Base-by-base conservation (phyloP, 2,888 invertebrate genomes). In the Leptopilina syphax region DNA sequence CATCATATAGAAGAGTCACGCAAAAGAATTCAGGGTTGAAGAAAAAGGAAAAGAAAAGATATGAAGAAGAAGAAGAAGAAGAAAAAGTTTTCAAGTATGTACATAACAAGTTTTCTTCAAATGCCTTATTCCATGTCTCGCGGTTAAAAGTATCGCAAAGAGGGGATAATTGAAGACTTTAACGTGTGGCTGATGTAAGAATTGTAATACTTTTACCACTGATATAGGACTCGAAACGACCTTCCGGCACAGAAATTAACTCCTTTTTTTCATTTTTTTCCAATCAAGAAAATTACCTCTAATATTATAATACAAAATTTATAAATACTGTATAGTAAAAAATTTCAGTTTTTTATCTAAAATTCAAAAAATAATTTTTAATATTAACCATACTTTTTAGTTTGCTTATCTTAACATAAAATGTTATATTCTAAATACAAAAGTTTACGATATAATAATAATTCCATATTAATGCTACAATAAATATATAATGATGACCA, bases 251-350 rank as follows among this genome's bases (percentile, higher is more conserved):
- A 13, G n/a, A 73, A 80, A 65, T 66, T 77, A 78, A 80, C 78
- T 70, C 76, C 79, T 77, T 78, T 80, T 80, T 79, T 76, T 77
- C 27, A 81, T 76, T 66, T 78, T 65, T 77, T 76, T 10, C 47
- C 8, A 44, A 8, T 13, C 24, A 70, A 18, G 7, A n/a, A 60
- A 60, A 7, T 60, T 50, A 50, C 12, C 10, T 50, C 9, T 10
- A 50, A 50, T 50, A 44, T 34, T 44, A 44, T 44, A 44, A 44
- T 44, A 44, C 34, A 44, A 44, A 44, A 44, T 44, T 44, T 8
- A 44, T 44, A 44, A 44, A 44, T 44, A 4, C 44, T 7, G 44
- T 8, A 3, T 8, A 44, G 44, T 0, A 8, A 44, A 44, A 44
- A 44, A 44, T 7, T 1, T 8, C 7, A 7, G 3, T 44, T 8